phyloP scores from a whole-genome alignment of 1,140 invertebrate genomes.

The Drosophila oshimai region DNA sequence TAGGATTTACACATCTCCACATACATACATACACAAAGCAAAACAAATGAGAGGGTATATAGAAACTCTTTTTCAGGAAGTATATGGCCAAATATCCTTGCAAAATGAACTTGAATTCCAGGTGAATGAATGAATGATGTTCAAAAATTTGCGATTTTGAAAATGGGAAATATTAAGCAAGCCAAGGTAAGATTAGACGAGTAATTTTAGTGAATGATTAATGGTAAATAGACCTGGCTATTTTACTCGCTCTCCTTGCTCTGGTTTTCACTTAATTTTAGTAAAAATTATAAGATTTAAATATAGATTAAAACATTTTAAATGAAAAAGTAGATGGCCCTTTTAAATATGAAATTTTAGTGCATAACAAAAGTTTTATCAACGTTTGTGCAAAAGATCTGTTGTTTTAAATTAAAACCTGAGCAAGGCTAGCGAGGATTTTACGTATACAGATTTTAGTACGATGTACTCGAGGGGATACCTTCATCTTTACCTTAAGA shows the following conservation, averaged over 20 bases:
- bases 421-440: neutral
- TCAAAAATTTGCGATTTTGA: too few species aligned
- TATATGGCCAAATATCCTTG: neutral
- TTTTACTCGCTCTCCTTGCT: neutral
- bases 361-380: too few species aligned
- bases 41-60: constrained; percentile 5
- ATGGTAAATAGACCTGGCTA: neutral
- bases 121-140: too few species aligned
- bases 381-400: too few species aligned
- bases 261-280: too few species aligned
- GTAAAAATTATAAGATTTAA: too few species aligned
- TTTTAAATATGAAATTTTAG: too few species aligned
- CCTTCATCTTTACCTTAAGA: constrained; percentile 49
- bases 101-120: neutral
- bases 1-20: constrained; percentile 20
- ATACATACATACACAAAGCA: constrained; percentile 37
- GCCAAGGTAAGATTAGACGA: neutral
- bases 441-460: constrained; percentile 36
- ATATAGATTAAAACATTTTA: neutral
- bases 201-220: neutral
- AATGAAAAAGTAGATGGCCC: too few species aligned
- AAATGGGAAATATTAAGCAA: neutral
- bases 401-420: neutral
- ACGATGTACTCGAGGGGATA: constrained; percentile 4
- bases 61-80: neutral